A percentile compares a stretch with the other conserved stretches of the same genome.
Conservation (phyloP, 1,140 invertebrate species). For the Pollicipes pollicipes region DNA sequence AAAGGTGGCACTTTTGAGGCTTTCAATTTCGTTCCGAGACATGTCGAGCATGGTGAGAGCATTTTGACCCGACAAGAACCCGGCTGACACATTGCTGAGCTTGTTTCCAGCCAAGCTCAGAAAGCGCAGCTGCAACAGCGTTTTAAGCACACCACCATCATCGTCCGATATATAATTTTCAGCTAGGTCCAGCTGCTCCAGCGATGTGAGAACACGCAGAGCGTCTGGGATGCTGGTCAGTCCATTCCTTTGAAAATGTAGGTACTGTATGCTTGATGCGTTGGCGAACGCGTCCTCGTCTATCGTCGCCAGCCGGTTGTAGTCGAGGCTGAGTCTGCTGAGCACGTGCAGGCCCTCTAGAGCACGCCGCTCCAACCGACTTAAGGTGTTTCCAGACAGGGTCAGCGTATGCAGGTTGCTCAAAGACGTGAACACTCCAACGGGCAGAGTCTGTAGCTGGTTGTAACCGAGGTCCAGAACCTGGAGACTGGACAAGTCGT, state of each 20-base stretch:
- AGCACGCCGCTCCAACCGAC: conserved; percentile 50
- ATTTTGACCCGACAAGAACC: conserved; percentile 56
- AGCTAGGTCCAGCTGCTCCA: conserved; percentile 59
- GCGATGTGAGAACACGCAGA: conserved; percentile 48
- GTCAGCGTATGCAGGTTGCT: conserved; percentile 64
- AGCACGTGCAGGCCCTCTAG: conserved; percentile 60
- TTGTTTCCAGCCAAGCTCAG: conserved; percentile 70
- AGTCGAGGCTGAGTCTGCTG: conserved; percentile 54
- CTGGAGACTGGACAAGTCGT: conserved; percentile 60
- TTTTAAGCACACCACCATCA: conserved; percentile 57
- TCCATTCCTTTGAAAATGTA: conserved; percentile 65
- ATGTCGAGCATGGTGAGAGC: conserved; percentile 71
- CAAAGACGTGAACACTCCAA: conserved; percentile 59
- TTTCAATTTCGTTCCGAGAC: conserved; percentile 60
- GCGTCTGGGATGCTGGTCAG: conserved; percentile 51
- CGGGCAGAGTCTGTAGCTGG: conserved; percentile 52
- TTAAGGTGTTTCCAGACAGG: conserved; percentile 58
- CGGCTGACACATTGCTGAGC: conserved; percentile 63
- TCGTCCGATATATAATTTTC: conserved; percentile 57
- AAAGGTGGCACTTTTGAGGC: conserved; percentile 50
- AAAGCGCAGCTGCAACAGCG: conserved; percentile 43
- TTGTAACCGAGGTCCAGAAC: conserved; percentile 64
- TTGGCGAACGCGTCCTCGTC: conserved; percentile 65
- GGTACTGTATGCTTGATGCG: conserved; percentile 46
- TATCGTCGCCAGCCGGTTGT: conserved; percentile 52